Evolutionary conservation across 30 jellyfish, hydroid and myxozoan genomes (phyloP), one percentile per base, ranked within the genome.

Genomic region (Pseudorhiza aurosa): DNA sequence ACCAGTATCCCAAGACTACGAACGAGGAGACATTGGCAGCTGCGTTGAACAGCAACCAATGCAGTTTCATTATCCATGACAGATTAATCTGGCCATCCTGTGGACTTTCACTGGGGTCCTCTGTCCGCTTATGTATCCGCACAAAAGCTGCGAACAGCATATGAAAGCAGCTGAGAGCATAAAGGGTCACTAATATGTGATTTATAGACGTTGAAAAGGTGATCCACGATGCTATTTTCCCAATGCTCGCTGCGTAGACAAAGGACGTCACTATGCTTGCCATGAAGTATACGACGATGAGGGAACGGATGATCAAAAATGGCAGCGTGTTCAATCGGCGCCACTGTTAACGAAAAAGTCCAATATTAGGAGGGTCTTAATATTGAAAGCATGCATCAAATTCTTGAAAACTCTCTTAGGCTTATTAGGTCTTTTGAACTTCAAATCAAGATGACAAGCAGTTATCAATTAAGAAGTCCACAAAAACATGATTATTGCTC

Each of bases 1-100:
- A 22, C 97, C 97, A 88, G 67, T 81, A 88, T 5, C 87, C 70
- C 17, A 73, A 25, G 36, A 81, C 71, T 10, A 88, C 97, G 22
- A 88, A 64, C 19, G 78, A 14, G 56, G 88, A 58, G 17, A 65
- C 74, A 44, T 39, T 65, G 30, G 70, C 39, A 1, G 95, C 33
- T 9, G 65, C 57, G 70, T 88, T 88, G 88, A 81, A 88, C 25
- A 88, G 39, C 50, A 88, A 27, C 97, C 97, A 88, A 65, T 80
- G 91, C 36, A 65, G 14, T 32, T 10, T 49, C 31, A 77, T 30
- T 47, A 73, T 49, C 22, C 49, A 3, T 40, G 26, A 17, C 39
- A 50, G 32, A 21, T 8, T 22, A 59, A 26, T 44, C 22, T 1
- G 50, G 81, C 87, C 53, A 4, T 33, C 27, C 0, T 26, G 4